These are phyloP conservation scores for Pipistrellus pygmaeus DNA, from an alignment of 2,797 vertebrate species.

Conservation along the genomic window DNA sequence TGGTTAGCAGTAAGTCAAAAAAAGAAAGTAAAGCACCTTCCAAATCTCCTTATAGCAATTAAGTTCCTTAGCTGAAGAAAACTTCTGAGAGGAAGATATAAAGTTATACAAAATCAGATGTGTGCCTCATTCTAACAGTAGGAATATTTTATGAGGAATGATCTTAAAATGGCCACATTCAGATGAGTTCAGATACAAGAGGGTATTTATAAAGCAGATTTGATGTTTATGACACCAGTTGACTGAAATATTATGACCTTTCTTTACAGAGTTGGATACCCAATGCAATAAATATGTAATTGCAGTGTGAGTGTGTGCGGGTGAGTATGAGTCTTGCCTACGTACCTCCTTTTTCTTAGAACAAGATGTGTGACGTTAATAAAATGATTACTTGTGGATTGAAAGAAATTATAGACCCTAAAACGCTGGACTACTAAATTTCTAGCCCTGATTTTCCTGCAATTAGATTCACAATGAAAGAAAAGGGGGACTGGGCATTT, in stretches of 20 bases:
- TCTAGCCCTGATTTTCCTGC: not conserved
- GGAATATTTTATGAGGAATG: not conserved
- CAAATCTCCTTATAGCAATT: slow-evolving; percentile 20
- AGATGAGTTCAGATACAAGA: not conserved
- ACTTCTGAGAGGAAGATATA: slow-evolving; percentile 12
- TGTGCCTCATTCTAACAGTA: not conserved
- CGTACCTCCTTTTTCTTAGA: not conserved
- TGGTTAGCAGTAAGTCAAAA: slow-evolving; percentile 51
- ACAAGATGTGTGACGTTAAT: not conserved
- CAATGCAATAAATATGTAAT: not conserved
- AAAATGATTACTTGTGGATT: not conserved
- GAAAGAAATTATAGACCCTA: not conserved
- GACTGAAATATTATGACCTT: not conserved
- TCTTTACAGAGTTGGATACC: not conserved
- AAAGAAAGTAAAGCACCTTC: not conserved
- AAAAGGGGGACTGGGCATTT: not conserved
- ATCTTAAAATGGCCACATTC: slow-evolving; percentile 15
- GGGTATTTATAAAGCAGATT: not conserved
- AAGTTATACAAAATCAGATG: slow-evolving; percentile 21
- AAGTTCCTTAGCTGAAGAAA: slow-evolving; percentile 31
- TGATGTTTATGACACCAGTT: not conserved
- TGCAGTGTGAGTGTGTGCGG: not conserved
- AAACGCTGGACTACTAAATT: not conserved
- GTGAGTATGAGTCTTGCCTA: not conserved
- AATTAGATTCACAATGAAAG: not conserved